These are phyloP conservation scores for Musca vetustissima DNA, from an alignment of 1,140 invertebrate species.

Conservation along the genomic window DNA sequence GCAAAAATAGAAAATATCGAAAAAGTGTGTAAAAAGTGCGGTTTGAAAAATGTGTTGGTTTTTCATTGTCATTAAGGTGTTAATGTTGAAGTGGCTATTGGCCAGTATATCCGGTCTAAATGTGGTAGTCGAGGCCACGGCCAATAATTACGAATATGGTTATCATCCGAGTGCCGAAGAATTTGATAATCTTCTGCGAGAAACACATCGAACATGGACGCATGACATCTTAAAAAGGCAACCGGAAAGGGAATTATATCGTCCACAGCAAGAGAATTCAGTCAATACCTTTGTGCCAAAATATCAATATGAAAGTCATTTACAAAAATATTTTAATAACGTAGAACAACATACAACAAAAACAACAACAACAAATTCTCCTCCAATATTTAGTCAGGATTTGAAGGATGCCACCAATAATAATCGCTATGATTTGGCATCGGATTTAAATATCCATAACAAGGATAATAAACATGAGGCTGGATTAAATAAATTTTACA, in stretches of 20 bases:
- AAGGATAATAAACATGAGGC: too few species aligned
- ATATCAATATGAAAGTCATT: slow-evolving; percentile 21
- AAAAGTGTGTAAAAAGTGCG: neutral
- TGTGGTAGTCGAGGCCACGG: neutral
- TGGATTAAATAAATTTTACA: too few species aligned
- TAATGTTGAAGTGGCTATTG: slow-evolving; percentile 35
- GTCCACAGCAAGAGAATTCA: neutral
- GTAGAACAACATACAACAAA: neutral
- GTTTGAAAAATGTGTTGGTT: slow-evolving; percentile 27
- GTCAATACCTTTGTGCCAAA: slow-evolving; percentile 27
- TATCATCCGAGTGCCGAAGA: slow-evolving; percentile 54
- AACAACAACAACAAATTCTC: too few species aligned
- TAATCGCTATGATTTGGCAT: too few species aligned
- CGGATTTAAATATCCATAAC: too few species aligned
- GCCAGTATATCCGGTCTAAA: slow-evolving; percentile 32
- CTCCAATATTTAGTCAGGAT: too few species aligned
- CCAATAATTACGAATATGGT: slow-evolving; percentile 43
- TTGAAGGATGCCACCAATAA: too few species aligned
- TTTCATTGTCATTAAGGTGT: slow-evolving; percentile 25
- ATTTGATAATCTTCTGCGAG: slow-evolving; percentile 45
- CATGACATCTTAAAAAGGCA: slow-evolving; percentile 38
- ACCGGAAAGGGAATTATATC: slow-evolving; percentile 15
- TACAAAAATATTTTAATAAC: neutral
- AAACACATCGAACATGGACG: slow-evolving; percentile 42
- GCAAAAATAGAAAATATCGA: neutral